phyloP scores from a whole-genome alignment of 2,888 invertebrate species.

The Mythimna ferrago region DNA sequence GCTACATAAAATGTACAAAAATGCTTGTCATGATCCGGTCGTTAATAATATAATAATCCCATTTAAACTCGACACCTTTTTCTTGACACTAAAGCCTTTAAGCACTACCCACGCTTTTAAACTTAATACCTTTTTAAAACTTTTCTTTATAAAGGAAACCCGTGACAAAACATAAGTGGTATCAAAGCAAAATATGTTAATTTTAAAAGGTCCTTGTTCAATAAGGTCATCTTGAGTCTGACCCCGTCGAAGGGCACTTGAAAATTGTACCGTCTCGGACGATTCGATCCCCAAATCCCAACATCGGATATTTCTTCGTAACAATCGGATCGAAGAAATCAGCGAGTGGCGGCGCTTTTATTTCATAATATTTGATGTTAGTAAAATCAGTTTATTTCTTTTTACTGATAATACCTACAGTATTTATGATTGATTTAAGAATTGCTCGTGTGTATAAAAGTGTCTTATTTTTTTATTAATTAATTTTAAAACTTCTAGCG shows the following conservation, averaged over 20 bases:
- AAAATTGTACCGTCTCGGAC: slow-evolving; percentile 24
- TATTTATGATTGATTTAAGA: neutral
- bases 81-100: slow-evolving; percentile 36
- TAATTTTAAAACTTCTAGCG: no score
- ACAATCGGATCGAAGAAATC: slow-evolving; percentile 17
- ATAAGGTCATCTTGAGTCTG: slow-evolving; percentile 38
- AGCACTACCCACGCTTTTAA: slow-evolving; percentile 35
- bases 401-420: neutral
- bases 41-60: slow-evolving; percentile 38
- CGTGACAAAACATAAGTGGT: slow-evolving; percentile 34
- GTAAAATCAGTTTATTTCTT: neutral
- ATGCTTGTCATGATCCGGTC: slow-evolving; percentile 22
- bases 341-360: neutral
- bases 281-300: slow-evolving; percentile 36
- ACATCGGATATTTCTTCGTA: slow-evolving; percentile 27
- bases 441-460: neutral
- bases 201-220: slow-evolving; percentile 49
- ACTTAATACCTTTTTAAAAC: slow-evolving; percentile 35
- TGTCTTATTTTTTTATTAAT: no score
- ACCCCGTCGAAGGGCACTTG: slow-evolving; percentile 37
- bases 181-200: slow-evolving; percentile 37
- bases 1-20: neutral
- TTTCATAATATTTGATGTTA: neutral
- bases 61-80: slow-evolving; percentile 42
- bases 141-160: slow-evolving; percentile 30